Base-by-base conservation (phyloP, 2,797 vertebrate species). In the Aphelocoma californica region DNA sequence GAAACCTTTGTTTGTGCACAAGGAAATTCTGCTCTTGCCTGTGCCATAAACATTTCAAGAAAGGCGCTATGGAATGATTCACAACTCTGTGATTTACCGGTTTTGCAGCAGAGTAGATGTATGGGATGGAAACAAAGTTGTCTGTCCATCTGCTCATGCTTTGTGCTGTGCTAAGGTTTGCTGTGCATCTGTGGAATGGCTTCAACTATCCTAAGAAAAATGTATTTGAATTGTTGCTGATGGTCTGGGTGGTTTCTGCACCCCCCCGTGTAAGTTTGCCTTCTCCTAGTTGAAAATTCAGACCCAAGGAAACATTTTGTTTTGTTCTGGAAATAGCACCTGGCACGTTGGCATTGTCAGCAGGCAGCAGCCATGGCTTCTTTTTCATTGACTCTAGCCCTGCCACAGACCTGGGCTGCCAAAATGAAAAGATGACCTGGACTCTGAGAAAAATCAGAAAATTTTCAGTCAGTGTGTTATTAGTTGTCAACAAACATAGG, bases 11-110 rank as follows among this genome's bases (percentile, higher is more conserved):
- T 70, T 89, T 67, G 54, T 69, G 57, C 47, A 91, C 0, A 10
- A 93, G 82, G 90, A 96, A 93, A 93, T 86, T 88, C 95, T 94
- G 82, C 73, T 91, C 20, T 86, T 83, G 34, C 31, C 50, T 90
- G 44, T 89, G 75, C 85, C 87, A 92, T 56, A 74, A 89, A 86
- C 53, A 58, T 78, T 85, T 92, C 84, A 94, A 85, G 81, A 96
- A 92, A 87, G 69, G 42, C 0, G 0, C 54, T 69, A 25, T 25
- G 72, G 72, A 93, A 24, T 47, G 74, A 90, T 90, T 83, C n/a
- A 45, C n/a, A 93, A 36, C 18, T 18, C 17, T 16, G 38, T 50
- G 75, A 83, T 78, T 65, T 69, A 71, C 45, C 74, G 90, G 11
- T 91, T 78, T 78, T 89, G 50, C 31, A 65, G 74, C 45, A 74